Evolutionary conservation across 2,888 invertebrate genomes (phyloP).

Genomic region (Ormyrus rosae): DNA sequence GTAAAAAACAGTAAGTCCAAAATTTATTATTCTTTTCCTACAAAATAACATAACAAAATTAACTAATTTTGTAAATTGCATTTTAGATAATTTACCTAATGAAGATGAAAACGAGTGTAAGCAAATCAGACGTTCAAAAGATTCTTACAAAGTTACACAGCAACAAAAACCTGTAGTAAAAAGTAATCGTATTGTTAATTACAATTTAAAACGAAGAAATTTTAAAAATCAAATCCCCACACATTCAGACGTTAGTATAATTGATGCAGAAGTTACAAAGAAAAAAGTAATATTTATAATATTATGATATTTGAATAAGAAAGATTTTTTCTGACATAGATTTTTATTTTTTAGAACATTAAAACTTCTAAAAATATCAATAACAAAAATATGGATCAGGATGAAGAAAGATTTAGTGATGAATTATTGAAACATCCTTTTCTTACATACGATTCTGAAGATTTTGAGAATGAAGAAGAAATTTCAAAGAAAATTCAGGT

Average conservation of each 20-base stretch:
- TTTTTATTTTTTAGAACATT: slow-evolving; percentile 1
- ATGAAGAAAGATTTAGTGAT: slow-evolving; percentile 8
- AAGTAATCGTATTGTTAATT: slow-evolving; percentile 39
- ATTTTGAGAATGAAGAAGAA: slow-evolving; percentile 36
- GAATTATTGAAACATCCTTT: slow-evolving; percentile 37
- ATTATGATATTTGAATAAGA: background rate
- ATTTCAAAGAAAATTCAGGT: slow-evolving; percentile 16
- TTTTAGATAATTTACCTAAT: background rate
- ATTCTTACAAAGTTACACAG: background rate
- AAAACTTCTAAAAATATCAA: background rate
- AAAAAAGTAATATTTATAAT: slow-evolving; percentile 6
- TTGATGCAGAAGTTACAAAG: slow-evolving; percentile 24
- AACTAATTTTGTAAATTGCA: too few species aligned
- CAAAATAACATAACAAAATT: too few species aligned
- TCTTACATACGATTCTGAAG: slow-evolving; percentile 52
- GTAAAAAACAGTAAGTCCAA: background rate
- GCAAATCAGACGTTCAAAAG: too few species aligned
- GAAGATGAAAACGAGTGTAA: slow-evolving; percentile 7
- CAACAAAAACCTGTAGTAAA: slow-evolving; percentile 52
- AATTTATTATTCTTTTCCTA: too few species aligned
- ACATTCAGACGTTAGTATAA: slow-evolving; percentile 23
- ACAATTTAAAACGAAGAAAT: slow-evolving; percentile 30
- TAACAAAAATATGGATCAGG: background rate
- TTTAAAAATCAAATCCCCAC: background rate
- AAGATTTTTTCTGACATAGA: background rate